Evolutionary conservation across 2,797 vertebrate genomes (phyloP).

Genomic region (Rhabdomys pumilio): DNA sequence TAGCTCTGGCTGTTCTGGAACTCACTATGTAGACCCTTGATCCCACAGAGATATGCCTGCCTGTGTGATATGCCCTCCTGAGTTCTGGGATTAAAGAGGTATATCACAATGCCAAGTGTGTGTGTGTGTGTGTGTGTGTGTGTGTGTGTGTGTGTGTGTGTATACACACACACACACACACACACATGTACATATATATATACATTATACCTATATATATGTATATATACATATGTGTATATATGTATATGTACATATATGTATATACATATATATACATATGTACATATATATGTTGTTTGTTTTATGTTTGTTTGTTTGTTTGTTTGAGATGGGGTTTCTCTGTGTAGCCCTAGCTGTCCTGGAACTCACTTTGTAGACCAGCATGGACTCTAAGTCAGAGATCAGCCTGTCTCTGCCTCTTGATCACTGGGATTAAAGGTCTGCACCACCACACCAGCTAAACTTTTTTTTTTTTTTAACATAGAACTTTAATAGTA

Average conservation of each 20-base stretch:
- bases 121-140: no score
- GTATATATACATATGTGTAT: neutral
- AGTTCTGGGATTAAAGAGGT: neutral
- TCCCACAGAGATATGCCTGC: neutral
- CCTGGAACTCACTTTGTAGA: neutral
- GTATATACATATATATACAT: neutral
- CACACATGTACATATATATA: no score
- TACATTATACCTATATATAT: neutral
- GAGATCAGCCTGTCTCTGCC: neutral
- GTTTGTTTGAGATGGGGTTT: neutral
- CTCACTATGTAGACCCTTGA: neutral
- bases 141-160: no score
- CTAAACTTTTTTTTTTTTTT: neutral
- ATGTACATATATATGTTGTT: rapidly evolving
- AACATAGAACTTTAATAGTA: neutral
- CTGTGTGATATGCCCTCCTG: neutral
- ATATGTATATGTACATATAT: rapidly evolving
- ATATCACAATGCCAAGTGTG: neutral
- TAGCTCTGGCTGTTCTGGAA: neutral
- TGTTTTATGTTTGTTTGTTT: neutral
- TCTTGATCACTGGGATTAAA: neutral
- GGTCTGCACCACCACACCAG: neutral
- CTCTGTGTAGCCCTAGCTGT: neutral
- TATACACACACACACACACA: no score
- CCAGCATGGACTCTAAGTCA: neutral